Base-by-base conservation (phyloP, 23 tunicate genomes). In the Styela plicata region DNA sequence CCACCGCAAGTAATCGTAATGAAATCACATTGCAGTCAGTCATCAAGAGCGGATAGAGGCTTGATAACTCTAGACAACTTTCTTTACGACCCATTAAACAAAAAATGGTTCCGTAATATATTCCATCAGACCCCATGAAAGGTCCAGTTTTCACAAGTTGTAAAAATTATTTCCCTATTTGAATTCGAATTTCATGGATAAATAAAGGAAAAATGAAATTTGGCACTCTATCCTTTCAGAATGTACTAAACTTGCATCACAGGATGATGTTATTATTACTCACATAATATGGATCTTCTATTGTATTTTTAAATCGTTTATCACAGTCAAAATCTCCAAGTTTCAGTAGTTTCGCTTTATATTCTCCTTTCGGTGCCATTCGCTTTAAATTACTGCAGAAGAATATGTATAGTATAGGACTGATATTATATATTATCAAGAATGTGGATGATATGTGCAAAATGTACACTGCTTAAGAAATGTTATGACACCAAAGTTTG, bases 211-310 rank as follows among this genome's bases (percentile, higher is more conserved):
- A 44, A 65, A 65, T 67, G 16, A 67, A 67, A n/a, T n/a, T n/a
- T n/a, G n/a, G n/a, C n/a, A n/a, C n/a, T n/a, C n/a, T n/a, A n/a
- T n/a, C n/a, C n/a, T n/a, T n/a, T n/a, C n/a, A n/a, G n/a, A n/a
- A n/a, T n/a, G n/a, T n/a, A n/a, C n/a, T n/a, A n/a, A 61, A 18
- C 21, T 19, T 61, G 21, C 64, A 21, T 21, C 19, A 19, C n/a
- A n/a, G n/a, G n/a, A n/a, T n/a, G n/a, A n/a, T n/a, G n/a, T n/a
- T 34, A 34, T 23, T 31, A 22, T 16, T 33, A 73, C 74, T 65
- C 65, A 92, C 97, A 81, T 93, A 92, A 80, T 92, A 93, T 24
- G 98, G 98, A 78, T 93, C 98, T 74, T 93, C 94, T 37, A 93
- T 93, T 2, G 88, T 84, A 69, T 74, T 87, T 18, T 69, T 28